Evolutionary conservation across 1,140 invertebrate genomes (phyloP).

Genomic region (Drosophila parabipectinata): DNA sequence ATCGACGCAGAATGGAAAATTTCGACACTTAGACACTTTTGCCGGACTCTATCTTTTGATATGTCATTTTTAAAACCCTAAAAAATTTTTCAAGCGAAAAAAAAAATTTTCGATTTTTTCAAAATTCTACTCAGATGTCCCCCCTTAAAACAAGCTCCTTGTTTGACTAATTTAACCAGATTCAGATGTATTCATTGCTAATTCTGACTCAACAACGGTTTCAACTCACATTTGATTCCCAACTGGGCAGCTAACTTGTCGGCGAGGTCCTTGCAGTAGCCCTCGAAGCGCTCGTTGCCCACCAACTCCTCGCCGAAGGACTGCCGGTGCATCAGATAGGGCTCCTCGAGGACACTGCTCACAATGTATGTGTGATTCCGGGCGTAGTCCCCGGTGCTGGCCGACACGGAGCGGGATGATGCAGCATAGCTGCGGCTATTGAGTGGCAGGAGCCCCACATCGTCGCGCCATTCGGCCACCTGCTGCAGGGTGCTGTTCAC

Average conservation of each 20-base stretch:
- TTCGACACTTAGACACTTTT: too few species aligned
- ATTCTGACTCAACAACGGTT: too few species aligned
- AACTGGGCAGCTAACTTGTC: conserved; percentile 91
- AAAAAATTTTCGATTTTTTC: too few species aligned
- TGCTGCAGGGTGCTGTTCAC: conserved; percentile 93
- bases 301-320: conserved; percentile 86
- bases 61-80: too few species aligned
- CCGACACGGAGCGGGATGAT: conserved; percentile 86
- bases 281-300: conserved; percentile 94
- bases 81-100: too few species aligned
- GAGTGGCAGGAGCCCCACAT: conserved; percentile 90
- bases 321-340: conserved; percentile 91
- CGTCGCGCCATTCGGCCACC: conserved; percentile 96
- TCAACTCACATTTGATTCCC: conserved; percentile 93
- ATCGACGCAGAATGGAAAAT: too few species aligned
- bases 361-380: conserved; percentile 96
- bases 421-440: conserved; percentile 87
- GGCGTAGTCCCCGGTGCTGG: conserved; percentile 88
- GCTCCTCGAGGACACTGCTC: conserved; percentile 93
- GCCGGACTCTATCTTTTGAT: too few species aligned
- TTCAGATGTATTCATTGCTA: too few species aligned
- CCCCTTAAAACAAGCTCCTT: too few species aligned
- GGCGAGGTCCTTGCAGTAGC: conserved; percentile 96
- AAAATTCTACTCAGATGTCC: too few species aligned
- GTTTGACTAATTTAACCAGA: too few species aligned